Percentiles rank a stretch among this genome's conserved stretches.
phyloP scores from a whole-genome alignment of 2,888 invertebrate species.

The Harmothoe impar region DNA sequence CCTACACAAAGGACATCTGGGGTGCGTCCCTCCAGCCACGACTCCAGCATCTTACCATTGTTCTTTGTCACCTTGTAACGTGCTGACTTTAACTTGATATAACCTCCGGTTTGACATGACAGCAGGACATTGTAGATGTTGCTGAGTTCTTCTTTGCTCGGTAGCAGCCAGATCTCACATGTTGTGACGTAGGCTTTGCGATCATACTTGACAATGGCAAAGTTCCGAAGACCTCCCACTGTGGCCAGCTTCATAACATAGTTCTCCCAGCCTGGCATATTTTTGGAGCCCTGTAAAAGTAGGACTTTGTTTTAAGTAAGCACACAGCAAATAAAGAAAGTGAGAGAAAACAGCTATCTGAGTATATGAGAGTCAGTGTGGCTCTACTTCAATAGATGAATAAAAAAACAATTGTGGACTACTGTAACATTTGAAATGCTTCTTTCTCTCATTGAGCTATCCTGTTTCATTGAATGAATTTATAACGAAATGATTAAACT shows the following conservation, averaged over 20 bases:
- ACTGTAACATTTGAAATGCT: too few species aligned
- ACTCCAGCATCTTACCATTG: constrained; percentile 23
- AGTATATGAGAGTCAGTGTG: too few species aligned
- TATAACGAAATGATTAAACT: too few species aligned
- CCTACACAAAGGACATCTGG: constrained; percentile 15
- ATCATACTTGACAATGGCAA: not conserved
- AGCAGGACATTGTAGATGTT: constrained; percentile 4
- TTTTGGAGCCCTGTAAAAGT: not conserved
- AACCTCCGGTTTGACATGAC: not conserved
- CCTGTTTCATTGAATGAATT: too few species aligned
- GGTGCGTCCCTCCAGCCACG: not conserved
- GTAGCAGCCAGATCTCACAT: not conserved
- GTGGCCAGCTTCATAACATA: not conserved
- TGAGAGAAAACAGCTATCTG: too few species aligned
- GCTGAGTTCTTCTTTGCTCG: not conserved
- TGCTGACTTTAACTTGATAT: not conserved
- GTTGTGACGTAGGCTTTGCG: not conserved
- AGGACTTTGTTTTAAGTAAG: too few species aligned
- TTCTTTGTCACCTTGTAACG: constrained; percentile 22
- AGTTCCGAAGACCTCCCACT: not conserved
- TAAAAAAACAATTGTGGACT: too few species aligned
- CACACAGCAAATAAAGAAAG: too few species aligned
- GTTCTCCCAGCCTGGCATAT: constrained; percentile 4
- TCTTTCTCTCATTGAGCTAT: too few species aligned
- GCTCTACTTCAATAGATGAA: too few species aligned